Evolutionary conservation across 2,797 vertebrate species (phyloP).

Genomic region (Linurgus olivaceus): DNA sequence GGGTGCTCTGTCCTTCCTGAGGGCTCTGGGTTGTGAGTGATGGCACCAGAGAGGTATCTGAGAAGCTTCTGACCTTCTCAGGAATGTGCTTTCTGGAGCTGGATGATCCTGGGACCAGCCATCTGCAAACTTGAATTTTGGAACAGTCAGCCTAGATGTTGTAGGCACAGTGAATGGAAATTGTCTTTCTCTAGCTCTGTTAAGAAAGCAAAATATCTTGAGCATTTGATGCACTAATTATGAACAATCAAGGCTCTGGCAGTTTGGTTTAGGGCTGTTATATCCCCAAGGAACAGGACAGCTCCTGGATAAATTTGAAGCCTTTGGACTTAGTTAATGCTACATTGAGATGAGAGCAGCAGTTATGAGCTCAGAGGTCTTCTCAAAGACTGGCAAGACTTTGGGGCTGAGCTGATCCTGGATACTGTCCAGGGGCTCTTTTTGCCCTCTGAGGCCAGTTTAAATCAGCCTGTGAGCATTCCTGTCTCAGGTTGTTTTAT

Average conservation of each 20-base stretch:
- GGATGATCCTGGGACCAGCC: background rate
- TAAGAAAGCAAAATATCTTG: background rate
- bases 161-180: background rate
- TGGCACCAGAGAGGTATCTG: background rate
- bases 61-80: background rate
- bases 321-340: background rate
- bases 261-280: background rate
- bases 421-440: background rate
- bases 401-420: background rate
- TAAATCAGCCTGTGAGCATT: background rate
- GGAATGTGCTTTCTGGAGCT: background rate
- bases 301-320: background rate
- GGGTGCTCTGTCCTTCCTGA: background rate
- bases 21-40: background rate
- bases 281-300: background rate
- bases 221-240: background rate
- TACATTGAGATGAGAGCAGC: background rate
- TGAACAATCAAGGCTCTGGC: background rate
- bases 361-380: background rate
- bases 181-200: background rate
- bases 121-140: background rate
- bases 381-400: background rate
- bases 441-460: background rate
- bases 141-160: background rate
- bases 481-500: background rate